A percentile compares a stretch with the other conserved stretches of the same genome.
Evolutionary conservation across 2,888 invertebrate species (phyloP).

Genomic region (Mesoligia furuncula): DNA sequence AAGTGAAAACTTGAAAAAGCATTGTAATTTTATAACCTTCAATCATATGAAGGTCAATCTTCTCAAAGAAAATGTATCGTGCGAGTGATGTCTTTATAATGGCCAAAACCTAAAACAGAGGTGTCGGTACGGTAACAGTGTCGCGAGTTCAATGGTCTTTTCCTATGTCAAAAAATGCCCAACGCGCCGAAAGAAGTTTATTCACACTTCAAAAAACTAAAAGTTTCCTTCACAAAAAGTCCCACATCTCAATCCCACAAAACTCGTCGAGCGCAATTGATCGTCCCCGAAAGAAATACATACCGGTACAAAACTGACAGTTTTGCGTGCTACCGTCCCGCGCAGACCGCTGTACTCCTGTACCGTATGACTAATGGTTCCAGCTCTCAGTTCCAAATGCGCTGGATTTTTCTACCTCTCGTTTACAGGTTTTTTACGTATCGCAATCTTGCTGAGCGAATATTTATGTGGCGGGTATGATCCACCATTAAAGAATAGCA

Average conservation of each 20-base stretch:
- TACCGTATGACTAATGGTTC: conserved; percentile 46
- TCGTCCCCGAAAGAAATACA: conserved; percentile 54
- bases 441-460: neutral
- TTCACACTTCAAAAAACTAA: neutral
- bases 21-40: too few species aligned
- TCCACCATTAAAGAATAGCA: too few species aligned
- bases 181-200: too few species aligned
- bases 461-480: neutral
- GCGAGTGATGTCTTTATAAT: too few species aligned
- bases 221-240: neutral
- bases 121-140: too few species aligned
- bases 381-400: conserved; percentile 6
- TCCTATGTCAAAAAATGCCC: too few species aligned
- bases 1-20: too few species aligned
- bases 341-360: conserved; percentile 20
- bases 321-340: conserved; percentile 52
- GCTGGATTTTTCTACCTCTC: neutral
- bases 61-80: too few species aligned
- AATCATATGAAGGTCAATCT: too few species aligned
- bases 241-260: conserved; percentile 2
- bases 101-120: too few species aligned
- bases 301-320: conserved; percentile 50
- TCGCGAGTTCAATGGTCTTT: too few species aligned
- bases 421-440: too few species aligned
- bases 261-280: conserved; percentile 34